Conservation (phyloP, 2,888 invertebrate genomes). For the Microctonus aethiopoides region DNA sequence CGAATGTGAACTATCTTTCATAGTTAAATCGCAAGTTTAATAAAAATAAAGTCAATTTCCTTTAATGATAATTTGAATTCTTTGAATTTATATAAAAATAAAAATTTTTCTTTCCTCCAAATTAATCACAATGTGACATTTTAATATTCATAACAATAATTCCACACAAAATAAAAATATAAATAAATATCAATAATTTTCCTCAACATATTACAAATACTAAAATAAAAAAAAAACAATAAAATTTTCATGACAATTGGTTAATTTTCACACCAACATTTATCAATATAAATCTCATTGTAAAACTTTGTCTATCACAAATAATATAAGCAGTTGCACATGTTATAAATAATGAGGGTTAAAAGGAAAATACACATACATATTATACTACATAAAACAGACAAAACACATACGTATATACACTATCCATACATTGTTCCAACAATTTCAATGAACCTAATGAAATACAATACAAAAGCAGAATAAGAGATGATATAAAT, state of each 20-base stretch:
- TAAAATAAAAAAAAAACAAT: not conserved
- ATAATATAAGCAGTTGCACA: not conserved
- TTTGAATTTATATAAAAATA: too few species aligned
- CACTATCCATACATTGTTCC: slow-evolving; percentile 8
- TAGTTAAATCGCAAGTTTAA: too few species aligned
- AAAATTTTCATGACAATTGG: not conserved
- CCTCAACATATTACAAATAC: not conserved
- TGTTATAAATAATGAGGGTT: not conserved
- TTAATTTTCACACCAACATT: not conserved
- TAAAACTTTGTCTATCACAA: not conserved
- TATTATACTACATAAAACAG: too few species aligned
- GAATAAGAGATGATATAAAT: not conserved
- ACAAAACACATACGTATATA: slow-evolving; percentile 7
- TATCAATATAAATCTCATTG: not conserved
- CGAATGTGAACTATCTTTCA: too few species aligned
- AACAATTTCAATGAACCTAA: not conserved
- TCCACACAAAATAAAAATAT: too few species aligned
- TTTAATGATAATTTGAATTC: too few species aligned
- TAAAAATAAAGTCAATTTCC: too few species aligned
- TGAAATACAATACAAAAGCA: not conserved
- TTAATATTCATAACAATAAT: too few species aligned
- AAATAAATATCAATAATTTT: not conserved
- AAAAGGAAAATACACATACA: not conserved
- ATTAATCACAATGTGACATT: too few species aligned
- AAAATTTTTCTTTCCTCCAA: too few species aligned